Conservation (phyloP, 2,797 vertebrate species). For the Netta rufina region DNA sequence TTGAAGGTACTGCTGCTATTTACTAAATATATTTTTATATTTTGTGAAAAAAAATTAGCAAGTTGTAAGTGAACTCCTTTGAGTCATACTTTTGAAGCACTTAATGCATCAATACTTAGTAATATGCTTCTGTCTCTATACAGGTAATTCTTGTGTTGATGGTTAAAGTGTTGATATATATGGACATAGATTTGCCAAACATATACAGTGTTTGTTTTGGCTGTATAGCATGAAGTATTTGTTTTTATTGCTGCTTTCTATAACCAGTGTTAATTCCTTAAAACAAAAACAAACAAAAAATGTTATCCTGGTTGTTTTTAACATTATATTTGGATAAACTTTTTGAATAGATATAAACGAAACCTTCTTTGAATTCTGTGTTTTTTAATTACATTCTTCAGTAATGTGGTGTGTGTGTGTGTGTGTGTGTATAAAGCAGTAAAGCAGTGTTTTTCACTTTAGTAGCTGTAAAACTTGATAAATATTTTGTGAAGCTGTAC, state of each 20-base stretch:
- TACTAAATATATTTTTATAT: not conserved
- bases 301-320: not conserved
- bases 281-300: not conserved
- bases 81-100: not conserved
- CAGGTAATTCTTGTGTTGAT: not conserved
- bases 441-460: not conserved
- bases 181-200: not conserved
- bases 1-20: constrained; percentile 85
- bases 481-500: not conserved
- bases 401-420: not conserved
- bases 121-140: not conserved
- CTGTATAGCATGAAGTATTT: not conserved
- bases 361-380: not conserved
- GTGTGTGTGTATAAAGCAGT: too few relatives aligned
- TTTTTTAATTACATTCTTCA: not conserved
- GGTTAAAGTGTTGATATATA: not conserved
- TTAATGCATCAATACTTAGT: not conserved
- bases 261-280: not conserved
- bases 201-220: not conserved
- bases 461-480: not conserved
- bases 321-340: not conserved
- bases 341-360: not conserved
- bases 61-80: not conserved
- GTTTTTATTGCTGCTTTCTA: not conserved
- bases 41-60: not conserved